Conservation (phyloP, 2,797 vertebrate genomes). For the Scolopax bukidnonensis region DNA sequence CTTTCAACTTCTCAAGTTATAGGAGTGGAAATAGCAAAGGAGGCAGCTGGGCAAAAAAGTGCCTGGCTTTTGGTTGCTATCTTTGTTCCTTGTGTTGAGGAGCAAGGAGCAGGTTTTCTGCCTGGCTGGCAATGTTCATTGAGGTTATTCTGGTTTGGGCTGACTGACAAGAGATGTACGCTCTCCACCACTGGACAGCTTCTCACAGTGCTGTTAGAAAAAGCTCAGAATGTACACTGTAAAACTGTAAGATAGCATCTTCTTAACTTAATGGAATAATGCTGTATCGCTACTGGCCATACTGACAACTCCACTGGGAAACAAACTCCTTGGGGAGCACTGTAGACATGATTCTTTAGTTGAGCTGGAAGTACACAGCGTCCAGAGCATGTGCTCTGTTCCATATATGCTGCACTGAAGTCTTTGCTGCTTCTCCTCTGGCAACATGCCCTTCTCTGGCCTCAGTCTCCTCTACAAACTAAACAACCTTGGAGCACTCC, state of each 20-base stretch:
- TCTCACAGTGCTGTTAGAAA: too few species aligned
- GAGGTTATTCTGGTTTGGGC: too few species aligned
- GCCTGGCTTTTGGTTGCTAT: too few species aligned
- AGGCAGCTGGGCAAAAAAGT: too few species aligned
- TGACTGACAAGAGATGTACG: too few species aligned
- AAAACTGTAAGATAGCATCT: neutral
- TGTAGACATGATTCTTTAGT: neutral
- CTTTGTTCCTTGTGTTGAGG: too few species aligned
- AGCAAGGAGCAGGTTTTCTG: too few species aligned
- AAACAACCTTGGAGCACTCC: neutral
- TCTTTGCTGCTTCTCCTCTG: neutral
- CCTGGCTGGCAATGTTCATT: too few species aligned
- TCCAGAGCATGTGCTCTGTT: neutral
- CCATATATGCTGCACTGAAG: neutral
- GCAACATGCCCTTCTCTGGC: neutral
- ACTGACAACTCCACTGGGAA: neutral
- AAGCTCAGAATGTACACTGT: too few species aligned
- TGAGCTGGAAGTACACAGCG: neutral
- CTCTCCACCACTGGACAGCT: too few species aligned
- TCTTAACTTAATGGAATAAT: neutral
- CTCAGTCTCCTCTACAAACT: neutral
- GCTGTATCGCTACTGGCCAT: neutral
- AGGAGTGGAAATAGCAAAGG: too few species aligned
- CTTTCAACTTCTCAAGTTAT: too few species aligned
- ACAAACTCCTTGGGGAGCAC: neutral